These are phyloP conservation scores for Gerris lacustris DNA, from an alignment of 2,888 invertebrate genomes.

Conservation along the genomic window DNA sequence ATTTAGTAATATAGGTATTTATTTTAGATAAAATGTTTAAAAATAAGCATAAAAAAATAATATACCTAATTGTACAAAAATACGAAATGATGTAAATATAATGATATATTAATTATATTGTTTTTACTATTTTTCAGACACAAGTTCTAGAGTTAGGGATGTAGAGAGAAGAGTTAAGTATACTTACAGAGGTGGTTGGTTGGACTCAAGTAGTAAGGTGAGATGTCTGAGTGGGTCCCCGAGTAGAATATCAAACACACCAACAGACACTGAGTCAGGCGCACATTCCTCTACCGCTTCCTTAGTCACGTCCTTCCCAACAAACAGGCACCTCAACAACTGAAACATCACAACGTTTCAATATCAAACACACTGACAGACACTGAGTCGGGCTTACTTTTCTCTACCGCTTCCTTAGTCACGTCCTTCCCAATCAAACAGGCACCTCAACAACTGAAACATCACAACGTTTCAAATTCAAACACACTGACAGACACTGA, in stretches of 20 bases:
- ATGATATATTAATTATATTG: too few relatives aligned
- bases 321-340: conserved; percentile 55
- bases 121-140: too few relatives aligned
- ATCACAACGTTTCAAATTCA: background rate
- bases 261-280: background rate
- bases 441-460: conserved; percentile 46
- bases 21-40: too few relatives aligned
- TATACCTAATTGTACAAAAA: too few relatives aligned
- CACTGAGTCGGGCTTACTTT: background rate
- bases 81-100: too few relatives aligned
- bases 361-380: background rate
- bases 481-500: background rate
- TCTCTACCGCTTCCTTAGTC: background rate
- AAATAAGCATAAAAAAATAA: too few relatives aligned
- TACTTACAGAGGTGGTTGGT: background rate
- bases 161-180: background rate
- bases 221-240: background rate
- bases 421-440: conserved; percentile 58
- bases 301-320: conserved; percentile 45
- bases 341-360: conserved; percentile 30
- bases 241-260: background rate
- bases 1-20: too few relatives aligned
- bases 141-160: too few relatives aligned
- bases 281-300: background rate
- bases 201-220: background rate